Base-by-base conservation (phyloP, 2,888 invertebrate genomes). In the Dorcus parallelipipedus region DNA sequence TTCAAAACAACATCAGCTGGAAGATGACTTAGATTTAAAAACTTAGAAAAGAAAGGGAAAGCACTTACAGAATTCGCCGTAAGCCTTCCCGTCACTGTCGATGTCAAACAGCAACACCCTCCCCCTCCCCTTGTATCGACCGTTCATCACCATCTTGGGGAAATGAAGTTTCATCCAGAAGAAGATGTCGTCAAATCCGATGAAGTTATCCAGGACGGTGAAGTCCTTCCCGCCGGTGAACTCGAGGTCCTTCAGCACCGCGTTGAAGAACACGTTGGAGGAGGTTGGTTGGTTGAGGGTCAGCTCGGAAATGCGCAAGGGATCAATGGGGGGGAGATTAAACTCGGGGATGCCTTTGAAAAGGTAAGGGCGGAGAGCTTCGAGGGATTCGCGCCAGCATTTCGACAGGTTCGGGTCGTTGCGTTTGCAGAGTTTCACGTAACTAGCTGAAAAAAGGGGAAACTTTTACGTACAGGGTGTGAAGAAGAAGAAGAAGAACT, bases 291-390 rank as follows among this genome's bases (percentile, higher is more conserved):
- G 71, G 52, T 69, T 64, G 40, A 73, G 51, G n/a, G 60, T 61
- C n/a, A 73, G 55, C 65, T 72, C 52, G 10, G 68, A 63, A 52
- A 71, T 58, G 39, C 62, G 38, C 54, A 72, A 62, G 14, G 75
- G 75, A 4, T 76, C 75, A 20, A 75, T 64, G 8, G 71, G 45
- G 3, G 72, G 71, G 5, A 76, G 52, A 48, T 65, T 66, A 62
- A 77, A 59, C 58, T 72, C 72, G 4, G 73, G 72, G 39, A 74
- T 65, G 3, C 75, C 76, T 59, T 69, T 72, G 38, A 64, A 64
- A 10, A 76, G 52, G 54, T 62, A 64, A 0, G 73, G 70, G 38
- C 61, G 61, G 3, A 73, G 59, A n/a, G 56, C 60, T 42, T 71
- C 67, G 5, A 71, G 61, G 4, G 71, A 68, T 1, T 69, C 64